Base-by-base conservation (phyloP, 2,888 invertebrate species). In the Liodrosophila aerea region DNA sequence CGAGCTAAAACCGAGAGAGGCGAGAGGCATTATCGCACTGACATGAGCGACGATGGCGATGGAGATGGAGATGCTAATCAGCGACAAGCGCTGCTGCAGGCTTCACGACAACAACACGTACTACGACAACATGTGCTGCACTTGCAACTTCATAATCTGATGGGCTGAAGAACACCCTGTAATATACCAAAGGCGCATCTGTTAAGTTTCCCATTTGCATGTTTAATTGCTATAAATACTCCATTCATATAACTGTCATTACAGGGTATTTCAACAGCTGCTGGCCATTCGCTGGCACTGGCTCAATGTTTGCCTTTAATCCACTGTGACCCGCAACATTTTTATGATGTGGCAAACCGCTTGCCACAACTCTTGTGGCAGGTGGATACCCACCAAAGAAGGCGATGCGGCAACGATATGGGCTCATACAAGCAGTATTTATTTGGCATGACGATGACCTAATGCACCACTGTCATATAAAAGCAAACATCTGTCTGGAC, bases 61-160 rank as follows among this genome's bases (percentile, higher is more conserved):
- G 72, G 54, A 58, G 73, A 58, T 60, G 62, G 47, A 69, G 78
- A 69, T 80, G 74, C 64, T 83, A 77, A 80, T 83, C 84, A 77
- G 73, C 67, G 54, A 66, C 77, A 67, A 54, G 56, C 50, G 64
- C 44, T 50, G 76, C 70, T 56, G 64, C 75, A 67, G 65, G 70
- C 62, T 61, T 40, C 64, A 71, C 60, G 67, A 60, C 47, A 46
- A 58, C 78, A 61, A 62, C 65, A 57, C 64, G 64, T 64, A 68
- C 61, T 56, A 58, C 41, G 40, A 52, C 66, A 64, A 69, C 75
- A 69, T 69, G 56, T 76, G 80, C 80, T 69, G 69, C 64, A 47
- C 50, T 59, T 49, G 33, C 54, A 46, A 30, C 34, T 45, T 29
- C 16, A 37, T 31, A 50, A 44, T 12, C 44, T 45, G 37, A 4